Evolutionary conservation across 2,113 vertebrate species (phyloP).

Genomic region (Pedetes capensis): DNA sequence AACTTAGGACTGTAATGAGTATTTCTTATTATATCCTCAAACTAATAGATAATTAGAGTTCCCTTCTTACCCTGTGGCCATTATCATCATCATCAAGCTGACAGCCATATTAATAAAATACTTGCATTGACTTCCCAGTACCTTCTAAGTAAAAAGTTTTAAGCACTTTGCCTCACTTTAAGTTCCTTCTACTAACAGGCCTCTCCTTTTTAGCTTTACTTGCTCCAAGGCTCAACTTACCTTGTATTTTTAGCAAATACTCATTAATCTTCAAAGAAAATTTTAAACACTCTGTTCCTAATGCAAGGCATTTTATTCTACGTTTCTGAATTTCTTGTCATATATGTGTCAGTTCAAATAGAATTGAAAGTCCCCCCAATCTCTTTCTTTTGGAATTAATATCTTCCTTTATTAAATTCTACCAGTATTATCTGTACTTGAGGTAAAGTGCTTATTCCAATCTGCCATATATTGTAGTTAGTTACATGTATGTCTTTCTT

Average conservation of each 20-base stretch:
- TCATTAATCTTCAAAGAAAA: background rate
- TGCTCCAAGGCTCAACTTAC: background rate
- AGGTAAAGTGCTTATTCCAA: background rate
- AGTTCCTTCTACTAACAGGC: background rate
- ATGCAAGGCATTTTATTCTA: background rate
- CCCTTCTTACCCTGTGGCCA: background rate
- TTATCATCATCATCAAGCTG: conserved; percentile 36
- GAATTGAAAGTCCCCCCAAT: background rate
- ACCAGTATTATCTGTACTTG: conserved; percentile 6
- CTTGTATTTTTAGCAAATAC: background rate
- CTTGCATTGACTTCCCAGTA: background rate
- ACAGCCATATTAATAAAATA: background rate
- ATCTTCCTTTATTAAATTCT: background rate
- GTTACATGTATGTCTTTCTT: conserved; percentile 1
- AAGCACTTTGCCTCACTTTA: background rate
- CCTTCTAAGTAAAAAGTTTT: background rate
- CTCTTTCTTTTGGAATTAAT: background rate
- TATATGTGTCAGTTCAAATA: conserved; percentile 2
- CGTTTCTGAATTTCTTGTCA: conserved; percentile 1
- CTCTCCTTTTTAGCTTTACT: background rate
- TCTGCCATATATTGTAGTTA: background rate
- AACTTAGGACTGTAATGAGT: background rate
- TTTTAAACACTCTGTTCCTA: background rate
- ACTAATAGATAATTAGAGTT: background rate
- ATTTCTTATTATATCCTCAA: background rate